Conservation (phyloP, 2,888 invertebrate species). For the Rambutsinella grinnellia region DNA sequence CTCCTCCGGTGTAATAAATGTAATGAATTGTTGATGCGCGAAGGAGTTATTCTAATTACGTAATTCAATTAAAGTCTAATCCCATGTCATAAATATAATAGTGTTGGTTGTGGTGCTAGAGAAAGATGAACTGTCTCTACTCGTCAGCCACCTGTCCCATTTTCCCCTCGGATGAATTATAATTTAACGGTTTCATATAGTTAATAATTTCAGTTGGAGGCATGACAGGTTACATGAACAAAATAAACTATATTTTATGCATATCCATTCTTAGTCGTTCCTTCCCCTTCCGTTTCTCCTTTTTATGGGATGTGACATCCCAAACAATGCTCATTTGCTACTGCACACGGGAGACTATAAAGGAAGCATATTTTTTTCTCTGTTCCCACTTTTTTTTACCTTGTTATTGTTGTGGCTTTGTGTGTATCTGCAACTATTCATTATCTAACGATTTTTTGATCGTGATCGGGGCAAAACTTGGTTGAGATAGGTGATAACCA, state of each 20-base stretch:
- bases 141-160: conserved; percentile 50
- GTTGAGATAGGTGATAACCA: too few species aligned
- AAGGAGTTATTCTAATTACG: conserved; percentile 43
- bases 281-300: conserved; percentile 38
- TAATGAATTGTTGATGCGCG: conserved; percentile 1
- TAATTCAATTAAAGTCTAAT: conserved; percentile 49
- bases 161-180: conserved; percentile 40
- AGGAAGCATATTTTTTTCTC: not conserved
- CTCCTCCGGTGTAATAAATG: not conserved
- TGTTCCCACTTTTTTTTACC: too few species aligned
- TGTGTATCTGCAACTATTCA: too few species aligned
- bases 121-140: conserved; percentile 26
- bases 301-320: too few species aligned
- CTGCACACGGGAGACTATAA: conserved; percentile 3
- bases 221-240: not conserved
- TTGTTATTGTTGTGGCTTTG: too few species aligned
- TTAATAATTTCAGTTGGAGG: too few species aligned
- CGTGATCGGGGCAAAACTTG: too few species aligned
- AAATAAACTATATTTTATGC: not conserved
- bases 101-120: not conserved
- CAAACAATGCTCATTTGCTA: too few species aligned
- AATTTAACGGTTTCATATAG: conserved; percentile 38
- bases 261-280: conserved; percentile 3
- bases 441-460: too few species aligned
- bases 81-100: conserved; percentile 24